Conservation (phyloP, 2,888 invertebrate species). For the Sesamia inferens region DNA sequence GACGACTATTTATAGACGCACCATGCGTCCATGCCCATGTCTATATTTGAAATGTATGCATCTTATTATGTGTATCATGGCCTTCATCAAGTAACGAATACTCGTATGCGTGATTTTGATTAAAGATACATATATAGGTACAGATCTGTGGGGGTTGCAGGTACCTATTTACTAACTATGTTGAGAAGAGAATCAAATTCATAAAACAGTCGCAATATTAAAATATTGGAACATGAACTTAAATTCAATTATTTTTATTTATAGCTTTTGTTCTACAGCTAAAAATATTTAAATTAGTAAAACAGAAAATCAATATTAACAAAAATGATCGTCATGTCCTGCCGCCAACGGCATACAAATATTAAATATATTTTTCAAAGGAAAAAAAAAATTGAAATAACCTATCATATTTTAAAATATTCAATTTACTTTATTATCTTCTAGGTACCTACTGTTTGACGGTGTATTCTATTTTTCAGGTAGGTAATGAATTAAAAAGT, state of each 20-base stretch:
- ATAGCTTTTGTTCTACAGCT: too few relatives aligned
- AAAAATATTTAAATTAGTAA: too few relatives aligned
- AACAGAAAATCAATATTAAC: too few relatives aligned
- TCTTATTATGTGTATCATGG: neutral
- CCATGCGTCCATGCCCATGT: conserved; percentile 45
- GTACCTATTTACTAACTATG: neutral
- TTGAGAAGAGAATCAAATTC: neutral
- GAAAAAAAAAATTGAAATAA: too few relatives aligned
- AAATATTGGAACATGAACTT: neutral
- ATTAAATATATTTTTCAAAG: too few relatives aligned
- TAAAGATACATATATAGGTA: neutral
- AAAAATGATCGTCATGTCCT: too few relatives aligned
- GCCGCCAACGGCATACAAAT: too few relatives aligned
- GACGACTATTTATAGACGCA: conserved; percentile 74
- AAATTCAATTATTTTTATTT: too few relatives aligned
- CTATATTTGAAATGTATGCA: conserved; percentile 28
- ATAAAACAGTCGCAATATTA: conserved; percentile 23
- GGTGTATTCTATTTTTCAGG: too few relatives aligned
- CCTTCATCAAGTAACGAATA: neutral
- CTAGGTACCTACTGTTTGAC: too few relatives aligned
- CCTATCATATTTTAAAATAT: too few relatives aligned
- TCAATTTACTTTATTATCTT: too few relatives aligned
- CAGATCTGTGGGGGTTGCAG: neutral
- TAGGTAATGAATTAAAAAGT: neutral
- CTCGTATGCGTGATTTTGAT: neutral